Percentiles rank a stretch among this genome's conserved stretches.
phyloP scores from a whole-genome alignment of 2,888 invertebrate species.

The Graphium colonna region DNA sequence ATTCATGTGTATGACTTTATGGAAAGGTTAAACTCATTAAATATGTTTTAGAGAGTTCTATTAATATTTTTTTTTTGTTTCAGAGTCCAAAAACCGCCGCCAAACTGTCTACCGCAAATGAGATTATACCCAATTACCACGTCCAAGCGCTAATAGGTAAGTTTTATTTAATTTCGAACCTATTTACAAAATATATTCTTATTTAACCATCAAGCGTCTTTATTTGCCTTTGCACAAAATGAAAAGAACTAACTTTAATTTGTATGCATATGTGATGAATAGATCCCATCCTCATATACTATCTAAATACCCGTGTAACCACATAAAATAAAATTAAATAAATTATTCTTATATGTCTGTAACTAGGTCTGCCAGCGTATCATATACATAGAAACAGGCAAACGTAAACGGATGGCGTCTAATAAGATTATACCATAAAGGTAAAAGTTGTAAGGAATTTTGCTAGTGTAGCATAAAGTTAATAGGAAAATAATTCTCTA shows the following conservation, averaged over 20 bases:
- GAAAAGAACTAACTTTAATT: too few relatives aligned
- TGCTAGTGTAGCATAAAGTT: conserved; percentile 27
- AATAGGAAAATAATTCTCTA: conserved; percentile 54
- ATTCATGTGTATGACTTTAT: too few relatives aligned
- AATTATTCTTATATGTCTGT: too few relatives aligned
- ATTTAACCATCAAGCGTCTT: too few relatives aligned
- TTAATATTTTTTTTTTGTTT: conserved; percentile 35
- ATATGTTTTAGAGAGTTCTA: conserved; percentile 2
- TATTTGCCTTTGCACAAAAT: too few relatives aligned
- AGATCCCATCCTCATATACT: too few relatives aligned
- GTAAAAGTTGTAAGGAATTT: not conserved
- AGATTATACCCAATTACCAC: conserved; percentile 70
- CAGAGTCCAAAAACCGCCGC: conserved; percentile 69
- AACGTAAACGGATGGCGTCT: too few relatives aligned
- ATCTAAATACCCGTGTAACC: too few relatives aligned
- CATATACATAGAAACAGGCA: too few relatives aligned
- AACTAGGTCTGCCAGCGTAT: too few relatives aligned
- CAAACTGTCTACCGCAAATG: conserved; percentile 80
- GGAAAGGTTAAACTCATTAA: conserved; percentile 1
- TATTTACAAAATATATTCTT: not conserved
- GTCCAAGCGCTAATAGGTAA: conserved; percentile 77
- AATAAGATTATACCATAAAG: not conserved
- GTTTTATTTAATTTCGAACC: conserved; percentile 27
- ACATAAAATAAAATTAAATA: too few relatives aligned
- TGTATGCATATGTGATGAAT: too few relatives aligned